Evolutionary conservation across 1,140 invertebrate species (phyloP).

Genomic region (Eufriesea mexicana): DNA sequence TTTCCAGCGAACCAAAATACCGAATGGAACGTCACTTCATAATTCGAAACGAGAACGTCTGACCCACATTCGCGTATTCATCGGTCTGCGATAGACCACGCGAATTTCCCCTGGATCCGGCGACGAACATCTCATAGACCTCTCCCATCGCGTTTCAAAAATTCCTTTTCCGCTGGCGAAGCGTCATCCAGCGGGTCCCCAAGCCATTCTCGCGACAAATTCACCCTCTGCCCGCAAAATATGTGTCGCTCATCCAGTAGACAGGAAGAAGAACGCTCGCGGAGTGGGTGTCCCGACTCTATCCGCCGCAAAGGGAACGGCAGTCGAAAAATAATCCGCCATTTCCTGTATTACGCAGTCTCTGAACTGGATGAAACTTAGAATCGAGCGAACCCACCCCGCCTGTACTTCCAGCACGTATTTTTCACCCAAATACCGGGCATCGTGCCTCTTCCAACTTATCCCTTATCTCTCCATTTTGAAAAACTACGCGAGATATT

Average conservation of each 20-base stretch:
- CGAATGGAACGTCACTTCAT: neutral
- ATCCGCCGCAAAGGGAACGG: neutral
- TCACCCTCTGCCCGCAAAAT: neutral
- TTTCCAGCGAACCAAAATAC: neutral
- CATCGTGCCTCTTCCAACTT: too few relatives aligned
- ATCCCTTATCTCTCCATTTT: too few relatives aligned
- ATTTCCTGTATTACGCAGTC: neutral
- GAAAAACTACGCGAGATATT: too few relatives aligned
- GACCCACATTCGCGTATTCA: neutral
- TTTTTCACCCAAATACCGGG: too few relatives aligned
- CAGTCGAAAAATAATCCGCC: neutral
- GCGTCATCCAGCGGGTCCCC: neutral
- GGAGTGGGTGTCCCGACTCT: neutral
- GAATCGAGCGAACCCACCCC: too few relatives aligned
- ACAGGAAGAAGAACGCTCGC: neutral
- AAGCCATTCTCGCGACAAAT: conserved; percentile 3
- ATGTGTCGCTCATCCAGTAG: neutral
- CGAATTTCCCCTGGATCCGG: neutral
- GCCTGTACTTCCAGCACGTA: neutral
- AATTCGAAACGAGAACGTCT: neutral
- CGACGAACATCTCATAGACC: neutral
- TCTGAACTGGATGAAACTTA: neutral
- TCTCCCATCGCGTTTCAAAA: conserved; percentile 10
- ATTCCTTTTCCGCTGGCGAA: neutral
- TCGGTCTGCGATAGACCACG: neutral